Evolutionary conservation across 1,140 invertebrate genomes (phyloP).

Genomic region (Lanistes nyassanus): DNA sequence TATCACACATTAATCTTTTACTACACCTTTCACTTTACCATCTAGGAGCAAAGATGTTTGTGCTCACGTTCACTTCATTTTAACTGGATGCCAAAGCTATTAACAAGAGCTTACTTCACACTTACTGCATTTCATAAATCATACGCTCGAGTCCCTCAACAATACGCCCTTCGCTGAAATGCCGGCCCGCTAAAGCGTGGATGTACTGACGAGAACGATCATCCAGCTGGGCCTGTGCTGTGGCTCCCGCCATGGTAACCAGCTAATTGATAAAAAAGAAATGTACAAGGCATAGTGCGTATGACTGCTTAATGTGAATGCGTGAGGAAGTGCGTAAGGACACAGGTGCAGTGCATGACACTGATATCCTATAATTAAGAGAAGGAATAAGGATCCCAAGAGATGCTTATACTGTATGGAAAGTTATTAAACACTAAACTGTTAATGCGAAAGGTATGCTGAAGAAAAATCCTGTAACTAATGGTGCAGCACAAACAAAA

Average conservation of each 20-base stretch:
- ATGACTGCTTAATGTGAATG: neutral
- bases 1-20: too few species aligned
- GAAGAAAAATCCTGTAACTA: neutral
- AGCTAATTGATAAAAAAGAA: constrained; percentile 11
- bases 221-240: constrained; percentile 21
- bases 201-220: constrained; percentile 14
- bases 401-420: neutral
- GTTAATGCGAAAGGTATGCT: neutral
- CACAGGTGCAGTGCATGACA: neutral
- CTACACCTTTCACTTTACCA: too few species aligned
- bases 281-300: neutral
- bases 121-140: constrained; percentile 34
- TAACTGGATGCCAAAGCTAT: too few species aligned
- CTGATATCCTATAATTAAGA: neutral
- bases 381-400: neutral
- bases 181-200: constrained; percentile 16
- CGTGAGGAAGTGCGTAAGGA: neutral
- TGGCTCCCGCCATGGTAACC: constrained; percentile 26
- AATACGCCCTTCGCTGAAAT: constrained; percentile 29
- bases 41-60: too few species aligned
- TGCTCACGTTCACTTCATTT: too few species aligned
- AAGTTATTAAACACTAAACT: neutral
- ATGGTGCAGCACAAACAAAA: neutral
- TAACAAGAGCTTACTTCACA: too few species aligned
- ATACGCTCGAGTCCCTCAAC: constrained; percentile 26